Percentiles rank a stretch among this genome's conserved stretches.
These are phyloP conservation scores for Drosophila austrosaltans DNA, from an alignment of 2,888 invertebrate genomes.

Conservation along the genomic window DNA sequence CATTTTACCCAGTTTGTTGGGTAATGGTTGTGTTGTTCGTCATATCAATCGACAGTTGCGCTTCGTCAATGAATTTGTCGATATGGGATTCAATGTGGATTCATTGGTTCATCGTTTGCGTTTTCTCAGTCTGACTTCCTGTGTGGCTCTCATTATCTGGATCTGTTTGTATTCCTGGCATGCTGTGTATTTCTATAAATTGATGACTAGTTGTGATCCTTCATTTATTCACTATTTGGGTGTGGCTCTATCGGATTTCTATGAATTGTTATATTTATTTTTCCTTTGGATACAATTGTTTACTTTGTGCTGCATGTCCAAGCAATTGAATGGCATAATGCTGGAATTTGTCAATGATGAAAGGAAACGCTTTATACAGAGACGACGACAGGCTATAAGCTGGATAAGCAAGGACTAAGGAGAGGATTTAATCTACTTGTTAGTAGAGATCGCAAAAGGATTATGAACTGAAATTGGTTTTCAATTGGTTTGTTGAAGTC, in stretches of 20 bases:
- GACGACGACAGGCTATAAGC: neutral
- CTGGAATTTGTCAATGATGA: conserved; percentile 36
- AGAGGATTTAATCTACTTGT: neutral
- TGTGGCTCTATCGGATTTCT: conserved; percentile 56
- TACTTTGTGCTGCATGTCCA: conserved; percentile 41
- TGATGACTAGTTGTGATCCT: conserved; percentile 48
- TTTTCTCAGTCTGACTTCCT: neutral
- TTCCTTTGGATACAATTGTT: conserved; percentile 48
- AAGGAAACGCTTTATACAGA: conserved; percentile 23
- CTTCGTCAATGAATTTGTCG: conserved; percentile 37
- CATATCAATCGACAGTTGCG: conserved; percentile 44
- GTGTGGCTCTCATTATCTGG: conserved; percentile 3
- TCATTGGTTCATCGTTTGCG: conserved; percentile 43
- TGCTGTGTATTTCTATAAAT: conserved; percentile 57
- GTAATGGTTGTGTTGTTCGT: conserved; percentile 24
- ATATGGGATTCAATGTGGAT: conserved; percentile 47
- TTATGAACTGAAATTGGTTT: no score
- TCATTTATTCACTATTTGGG: conserved; percentile 49
- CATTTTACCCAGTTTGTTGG: conserved; percentile 37
- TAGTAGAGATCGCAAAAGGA: neutral
- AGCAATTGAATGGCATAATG: conserved; percentile 53
- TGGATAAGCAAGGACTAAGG: neutral
- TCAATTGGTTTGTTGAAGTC: neutral
- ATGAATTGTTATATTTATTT: conserved; percentile 54
- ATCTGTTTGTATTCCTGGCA: conserved; percentile 55